Conservation (phyloP, 2,797 vertebrate genomes). For the Takifugu rubripes region DNA sequence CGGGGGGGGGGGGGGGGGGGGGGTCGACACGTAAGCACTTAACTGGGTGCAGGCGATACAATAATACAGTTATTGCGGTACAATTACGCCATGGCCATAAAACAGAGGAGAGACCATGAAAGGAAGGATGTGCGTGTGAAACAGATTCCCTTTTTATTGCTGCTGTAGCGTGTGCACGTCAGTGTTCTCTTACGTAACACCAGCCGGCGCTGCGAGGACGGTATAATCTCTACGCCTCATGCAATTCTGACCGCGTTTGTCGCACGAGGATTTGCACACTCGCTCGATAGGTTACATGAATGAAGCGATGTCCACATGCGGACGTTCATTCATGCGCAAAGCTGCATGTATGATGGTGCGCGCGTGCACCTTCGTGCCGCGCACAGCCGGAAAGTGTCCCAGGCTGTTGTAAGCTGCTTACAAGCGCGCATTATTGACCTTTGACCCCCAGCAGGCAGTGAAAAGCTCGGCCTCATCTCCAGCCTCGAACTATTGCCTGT, state of each 20-base stretch:
- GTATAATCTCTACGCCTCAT: conserved; percentile 44
- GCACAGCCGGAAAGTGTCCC: conserved; percentile 22
- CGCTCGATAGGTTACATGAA: conserved; percentile 59
- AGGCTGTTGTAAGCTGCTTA: conserved; percentile 62
- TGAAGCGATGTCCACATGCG: conserved; percentile 21
- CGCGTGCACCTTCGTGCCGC: conserved; percentile 5
- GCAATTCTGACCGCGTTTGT: conserved; percentile 35
- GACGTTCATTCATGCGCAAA: conserved; percentile 39
- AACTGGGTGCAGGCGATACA: conserved; percentile 33
- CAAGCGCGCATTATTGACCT: conserved; percentile 49
- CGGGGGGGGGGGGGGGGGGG: conserved; percentile 8
- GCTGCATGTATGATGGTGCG: conserved; percentile 12
- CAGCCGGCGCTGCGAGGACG: conserved; percentile 29
- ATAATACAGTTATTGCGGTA: conserved; percentile 65
- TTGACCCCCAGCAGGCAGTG: conserved; percentile 53
- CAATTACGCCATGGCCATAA: conserved; percentile 60
- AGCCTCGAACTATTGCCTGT: conserved; percentile 5
- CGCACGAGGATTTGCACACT: conserved; percentile 56
- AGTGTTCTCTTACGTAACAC: conserved; percentile 26
- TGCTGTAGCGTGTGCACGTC: not conserved
- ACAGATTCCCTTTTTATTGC: conserved; percentile 13
- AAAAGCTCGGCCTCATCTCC: conserved; percentile 55
- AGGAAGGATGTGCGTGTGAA: conserved; percentile 13
- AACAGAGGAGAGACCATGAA: conserved; percentile 40
- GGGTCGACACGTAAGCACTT: conserved; percentile 25